These are phyloP conservation scores for Sebastes hopkinsi DNA, from an alignment of 2,797 vertebrate species.

Conservation along the genomic window DNA sequence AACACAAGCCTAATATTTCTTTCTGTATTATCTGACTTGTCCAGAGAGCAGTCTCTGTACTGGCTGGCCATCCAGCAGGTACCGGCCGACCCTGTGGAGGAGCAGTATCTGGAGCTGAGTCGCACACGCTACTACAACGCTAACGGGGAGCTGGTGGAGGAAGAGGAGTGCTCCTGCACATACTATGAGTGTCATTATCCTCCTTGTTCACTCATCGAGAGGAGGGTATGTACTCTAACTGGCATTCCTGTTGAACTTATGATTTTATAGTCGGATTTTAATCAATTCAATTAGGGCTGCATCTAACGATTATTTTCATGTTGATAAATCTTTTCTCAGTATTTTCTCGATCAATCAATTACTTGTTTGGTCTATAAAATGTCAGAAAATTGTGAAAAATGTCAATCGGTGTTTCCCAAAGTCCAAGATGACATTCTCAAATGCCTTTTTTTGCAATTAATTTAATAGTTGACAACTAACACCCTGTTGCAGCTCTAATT, in stretches of 20 bases:
- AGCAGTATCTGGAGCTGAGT: slow-evolving; percentile 95
- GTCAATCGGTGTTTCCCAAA: too few species aligned
- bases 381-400: too few species aligned
- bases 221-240: slow-evolving; percentile 86
- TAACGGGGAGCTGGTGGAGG: slow-evolving; percentile 97
- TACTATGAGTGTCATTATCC: slow-evolving; percentile 99
- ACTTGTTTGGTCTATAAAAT: too few species aligned
- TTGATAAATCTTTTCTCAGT: too few species aligned
- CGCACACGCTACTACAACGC: slow-evolving; percentile 98
- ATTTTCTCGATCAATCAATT: too few species aligned
- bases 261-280: neutral
- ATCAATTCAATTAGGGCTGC: neutral
- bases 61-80: slow-evolving; percentile 99
- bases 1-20: neutral
- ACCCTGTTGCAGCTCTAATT: too few species aligned
- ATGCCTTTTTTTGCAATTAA: too few species aligned
- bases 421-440: too few species aligned
- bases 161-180: slow-evolving; percentile 97
- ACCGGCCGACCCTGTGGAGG: slow-evolving; percentile 96
- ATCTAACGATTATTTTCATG: too few species aligned
- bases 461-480: too few species aligned
- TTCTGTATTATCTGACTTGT: neutral
- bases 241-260: neutral
- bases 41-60: slow-evolving; percentile 97
- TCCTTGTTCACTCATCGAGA: slow-evolving; percentile 97